phyloP scores from a whole-genome alignment of 2,113 vertebrate species.

The Jacana jacana region DNA sequence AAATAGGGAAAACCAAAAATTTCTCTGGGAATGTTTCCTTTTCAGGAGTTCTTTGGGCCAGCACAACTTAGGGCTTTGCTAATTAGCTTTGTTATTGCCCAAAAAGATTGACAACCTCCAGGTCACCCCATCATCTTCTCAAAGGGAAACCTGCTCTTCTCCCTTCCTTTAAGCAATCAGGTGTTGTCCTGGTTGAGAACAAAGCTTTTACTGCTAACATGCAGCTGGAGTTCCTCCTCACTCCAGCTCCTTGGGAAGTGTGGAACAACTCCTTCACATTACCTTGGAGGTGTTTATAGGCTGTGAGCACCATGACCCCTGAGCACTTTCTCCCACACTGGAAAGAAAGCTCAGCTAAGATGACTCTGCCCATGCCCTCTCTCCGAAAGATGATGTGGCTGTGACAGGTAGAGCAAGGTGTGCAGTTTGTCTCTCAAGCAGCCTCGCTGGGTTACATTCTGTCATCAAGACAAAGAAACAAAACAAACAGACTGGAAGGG shows the following conservation, averaged over 20 bases:
- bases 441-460: background rate
- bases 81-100: background rate
- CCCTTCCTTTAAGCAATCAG: background rate
- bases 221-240: accelerated
- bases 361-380: background rate
- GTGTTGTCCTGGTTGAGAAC: background rate
- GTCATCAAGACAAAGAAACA: background rate
- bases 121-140: background rate
- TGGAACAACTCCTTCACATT: background rate
- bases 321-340: background rate
- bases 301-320: background rate
- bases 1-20: background rate
- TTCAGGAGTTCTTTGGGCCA: background rate
- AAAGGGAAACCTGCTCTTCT: background rate
- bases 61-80: background rate
- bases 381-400: background rate
- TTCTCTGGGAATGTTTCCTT: background rate
- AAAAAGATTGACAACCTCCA: background rate
- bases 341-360: background rate
- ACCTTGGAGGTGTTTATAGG: background rate
- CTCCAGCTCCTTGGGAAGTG: background rate
- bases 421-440: background rate
- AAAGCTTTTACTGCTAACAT: background rate
- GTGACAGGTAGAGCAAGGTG: background rate
- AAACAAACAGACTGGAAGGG: background rate